Percentiles rank a stretch among this genome's conserved stretches.
phyloP scores from a whole-genome alignment of 23 tunicate species.

The Halocynthia aurantium region DNA sequence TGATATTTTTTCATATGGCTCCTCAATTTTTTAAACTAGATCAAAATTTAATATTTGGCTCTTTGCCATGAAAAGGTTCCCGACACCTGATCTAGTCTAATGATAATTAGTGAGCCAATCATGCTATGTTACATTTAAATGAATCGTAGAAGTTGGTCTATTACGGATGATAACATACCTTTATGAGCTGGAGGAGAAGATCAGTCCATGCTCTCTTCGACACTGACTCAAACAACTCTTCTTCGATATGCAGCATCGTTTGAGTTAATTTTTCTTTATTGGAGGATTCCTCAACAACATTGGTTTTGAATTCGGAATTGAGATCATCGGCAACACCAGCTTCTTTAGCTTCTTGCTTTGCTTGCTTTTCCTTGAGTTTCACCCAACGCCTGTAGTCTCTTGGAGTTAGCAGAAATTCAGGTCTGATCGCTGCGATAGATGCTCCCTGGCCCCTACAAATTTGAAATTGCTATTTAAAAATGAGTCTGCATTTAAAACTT shows the following conservation, averaged over 20 bases:
- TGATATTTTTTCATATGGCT: too few species aligned
- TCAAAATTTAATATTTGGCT: too few species aligned
- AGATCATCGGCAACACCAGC: neutral
- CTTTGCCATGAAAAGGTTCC: too few species aligned
- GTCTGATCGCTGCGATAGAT: slow-evolving; percentile 85
- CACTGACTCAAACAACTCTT: slow-evolving; percentile 78
- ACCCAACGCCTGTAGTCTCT: slow-evolving; percentile 84
- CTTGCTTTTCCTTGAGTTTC: slow-evolving; percentile 50
- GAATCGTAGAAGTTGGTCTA: too few species aligned
- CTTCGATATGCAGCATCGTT: slow-evolving; percentile 63
- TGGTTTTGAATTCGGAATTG: neutral
- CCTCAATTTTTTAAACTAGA: too few species aligned
- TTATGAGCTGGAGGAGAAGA: slow-evolving; percentile 67
- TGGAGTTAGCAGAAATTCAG: slow-evolving; percentile 82
- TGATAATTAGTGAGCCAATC: too few species aligned
- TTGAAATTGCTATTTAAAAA: neutral
- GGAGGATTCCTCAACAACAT: neutral
- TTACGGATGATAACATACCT: slow-evolving; percentile 22
- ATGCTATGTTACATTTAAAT: too few species aligned
- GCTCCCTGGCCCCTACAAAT: slow-evolving; percentile 84
- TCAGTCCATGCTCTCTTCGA: slow-evolving; percentile 93
- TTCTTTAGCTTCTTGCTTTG: slow-evolving; percentile 23
- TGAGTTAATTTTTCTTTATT: slow-evolving; percentile 4
- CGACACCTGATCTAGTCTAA: too few species aligned
- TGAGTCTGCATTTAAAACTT: neutral